Evolutionary conservation across 1,140 invertebrate genomes (phyloP).

Genomic region (Neodiprion virginianus): DNA sequence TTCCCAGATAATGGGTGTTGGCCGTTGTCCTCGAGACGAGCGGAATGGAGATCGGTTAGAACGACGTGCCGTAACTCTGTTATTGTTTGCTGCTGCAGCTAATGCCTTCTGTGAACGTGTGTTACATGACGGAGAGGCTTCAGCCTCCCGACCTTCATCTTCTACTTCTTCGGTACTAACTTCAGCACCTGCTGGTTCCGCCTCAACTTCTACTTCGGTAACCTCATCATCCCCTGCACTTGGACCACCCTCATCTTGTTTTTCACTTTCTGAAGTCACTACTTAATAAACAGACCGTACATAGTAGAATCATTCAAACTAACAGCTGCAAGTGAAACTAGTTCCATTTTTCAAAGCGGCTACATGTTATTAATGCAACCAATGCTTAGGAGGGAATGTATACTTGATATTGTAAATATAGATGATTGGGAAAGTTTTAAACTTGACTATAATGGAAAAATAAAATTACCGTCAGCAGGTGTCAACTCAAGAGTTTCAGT

Average conservation of each 20-base stretch:
- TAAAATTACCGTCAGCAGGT: constrained; percentile 42
- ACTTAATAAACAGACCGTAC: constrained; percentile 38
- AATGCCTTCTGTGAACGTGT: constrained; percentile 45
- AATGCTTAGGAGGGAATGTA: not conserved
- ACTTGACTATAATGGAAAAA: too few species aligned
- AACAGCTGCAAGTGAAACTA: too few species aligned
- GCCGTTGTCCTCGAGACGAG: constrained; percentile 43
- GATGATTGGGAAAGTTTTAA: too few species aligned
- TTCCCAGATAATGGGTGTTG: constrained; percentile 60
- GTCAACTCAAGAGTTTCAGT: constrained; percentile 45
- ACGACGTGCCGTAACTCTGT: constrained; percentile 39
- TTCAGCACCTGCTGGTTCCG: constrained; percentile 35
- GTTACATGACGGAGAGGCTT: constrained; percentile 64
- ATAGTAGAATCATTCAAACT: too few species aligned
- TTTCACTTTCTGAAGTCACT: constrained; percentile 69
- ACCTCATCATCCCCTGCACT: constrained; percentile 46
- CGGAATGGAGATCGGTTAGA: constrained; percentile 39
- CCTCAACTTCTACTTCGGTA: constrained; percentile 50
- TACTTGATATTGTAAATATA: not conserved
- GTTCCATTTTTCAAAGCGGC: too few species aligned
- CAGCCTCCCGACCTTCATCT: constrained; percentile 59
- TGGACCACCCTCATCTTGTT: constrained; percentile 61
- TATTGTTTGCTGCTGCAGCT: constrained; percentile 32
- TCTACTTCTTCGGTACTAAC: constrained; percentile 73
- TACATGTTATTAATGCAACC: too few species aligned